These are phyloP conservation scores for Gonocerus acuteangulatus DNA, from an alignment of 2,888 invertebrate genomes.

Conservation along the genomic window DNA sequence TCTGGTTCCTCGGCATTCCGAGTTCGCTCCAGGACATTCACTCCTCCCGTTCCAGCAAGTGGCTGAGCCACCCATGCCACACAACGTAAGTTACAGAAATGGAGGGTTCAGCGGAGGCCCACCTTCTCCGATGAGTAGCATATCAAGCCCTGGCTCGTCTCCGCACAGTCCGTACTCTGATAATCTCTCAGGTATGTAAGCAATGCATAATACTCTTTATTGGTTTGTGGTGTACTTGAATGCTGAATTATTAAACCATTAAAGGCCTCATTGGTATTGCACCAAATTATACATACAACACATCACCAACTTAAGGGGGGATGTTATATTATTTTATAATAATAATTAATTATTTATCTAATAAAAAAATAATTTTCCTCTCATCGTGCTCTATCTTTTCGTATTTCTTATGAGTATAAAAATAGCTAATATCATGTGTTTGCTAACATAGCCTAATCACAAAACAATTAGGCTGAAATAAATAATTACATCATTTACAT, in stretches of 20 bases:
- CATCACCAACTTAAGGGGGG: no score
- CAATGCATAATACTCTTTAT: background rate
- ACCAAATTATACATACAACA: no score
- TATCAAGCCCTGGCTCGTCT: constrained; percentile 39
- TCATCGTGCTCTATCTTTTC: no score
- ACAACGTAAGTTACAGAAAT: constrained; percentile 80
- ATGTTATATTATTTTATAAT: no score
- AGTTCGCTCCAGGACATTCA: constrained; percentile 86
- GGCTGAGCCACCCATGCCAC: constrained; percentile 85
- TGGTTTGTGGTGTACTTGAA: background rate
- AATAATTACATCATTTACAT: no score
- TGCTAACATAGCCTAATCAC: no score
- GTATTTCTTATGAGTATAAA: no score
- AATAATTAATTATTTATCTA: no score
- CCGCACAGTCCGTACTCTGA: constrained; percentile 64
- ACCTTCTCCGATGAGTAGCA: constrained; percentile 51
- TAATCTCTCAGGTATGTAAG: constrained; percentile 54
- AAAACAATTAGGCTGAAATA: no score
- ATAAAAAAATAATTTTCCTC: no score
- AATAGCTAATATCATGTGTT: no score
- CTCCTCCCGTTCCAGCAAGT: constrained; percentile 77
- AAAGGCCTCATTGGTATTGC: background rate
- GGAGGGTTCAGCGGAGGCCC: constrained; percentile 64
- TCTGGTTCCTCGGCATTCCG: constrained; percentile 91
- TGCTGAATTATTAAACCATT: no score